phyloP scores from a whole-genome alignment of 2,113 vertebrate genomes.

The Eulacestoma nigropectus region DNA sequence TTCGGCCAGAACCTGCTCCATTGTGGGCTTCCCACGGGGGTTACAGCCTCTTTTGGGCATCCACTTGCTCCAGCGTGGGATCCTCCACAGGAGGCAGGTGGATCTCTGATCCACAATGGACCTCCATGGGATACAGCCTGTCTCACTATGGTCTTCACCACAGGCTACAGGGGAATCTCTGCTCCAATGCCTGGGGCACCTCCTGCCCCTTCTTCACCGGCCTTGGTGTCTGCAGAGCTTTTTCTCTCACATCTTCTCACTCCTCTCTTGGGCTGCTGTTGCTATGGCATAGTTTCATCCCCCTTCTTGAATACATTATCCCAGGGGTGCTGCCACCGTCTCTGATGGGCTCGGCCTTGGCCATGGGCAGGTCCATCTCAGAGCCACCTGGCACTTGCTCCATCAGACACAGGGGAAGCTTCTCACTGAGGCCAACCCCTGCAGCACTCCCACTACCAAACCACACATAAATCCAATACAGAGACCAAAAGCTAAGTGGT shows the following conservation, averaged over 20 bases:
- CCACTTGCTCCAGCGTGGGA: neutral
- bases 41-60: neutral
- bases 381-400: neutral
- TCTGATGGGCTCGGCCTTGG: neutral
- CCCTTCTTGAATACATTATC: neutral
- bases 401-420: neutral
- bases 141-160: neutral
- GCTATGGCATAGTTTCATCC: neutral
- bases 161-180: accelerated
- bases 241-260: neutral
- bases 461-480: neutral
- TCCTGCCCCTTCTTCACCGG: neutral
- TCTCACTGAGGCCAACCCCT: neutral
- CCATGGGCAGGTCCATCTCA: accelerated
- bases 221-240: neutral
- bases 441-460: neutral
- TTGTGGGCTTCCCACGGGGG: neutral
- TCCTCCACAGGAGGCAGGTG: neutral
- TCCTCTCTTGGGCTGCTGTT: neutral
- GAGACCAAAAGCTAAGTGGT: neutral
- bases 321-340: accelerated
- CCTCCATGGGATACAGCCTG: neutral
- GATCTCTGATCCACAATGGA: neutral
- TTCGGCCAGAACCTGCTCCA: neutral
- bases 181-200: neutral